Conservation (phyloP, 1,140 invertebrate genomes). For the Nasonia longicornis region DNA sequence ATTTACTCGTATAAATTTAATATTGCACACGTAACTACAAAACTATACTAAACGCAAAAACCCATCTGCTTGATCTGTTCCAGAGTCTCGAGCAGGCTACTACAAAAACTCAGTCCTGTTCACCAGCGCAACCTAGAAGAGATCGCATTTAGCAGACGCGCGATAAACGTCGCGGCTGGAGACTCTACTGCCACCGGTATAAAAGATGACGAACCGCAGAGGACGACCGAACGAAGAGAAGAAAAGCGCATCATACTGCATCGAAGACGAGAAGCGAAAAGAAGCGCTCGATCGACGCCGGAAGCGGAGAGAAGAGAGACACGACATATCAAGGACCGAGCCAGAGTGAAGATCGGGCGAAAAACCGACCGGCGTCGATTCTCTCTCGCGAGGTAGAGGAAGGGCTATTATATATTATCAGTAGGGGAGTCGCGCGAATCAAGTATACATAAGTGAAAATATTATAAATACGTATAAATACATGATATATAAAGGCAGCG, state of each 20-base stretch:
- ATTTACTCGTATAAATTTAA: no score
- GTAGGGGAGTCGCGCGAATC: slow-evolving; percentile 43
- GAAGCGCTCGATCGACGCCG: background rate
- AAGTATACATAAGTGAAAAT: slow-evolving; percentile 50
- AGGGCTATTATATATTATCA: background rate
- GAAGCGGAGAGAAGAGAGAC: background rate
- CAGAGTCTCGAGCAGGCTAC: slow-evolving; percentile 76
- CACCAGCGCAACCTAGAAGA: slow-evolving; percentile 84
- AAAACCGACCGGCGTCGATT: background rate
- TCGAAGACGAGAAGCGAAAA: background rate
- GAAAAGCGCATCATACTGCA: background rate
- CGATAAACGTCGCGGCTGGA: slow-evolving; percentile 16
- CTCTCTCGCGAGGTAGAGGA: slow-evolving; percentile 5
- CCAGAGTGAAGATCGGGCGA: background rate
- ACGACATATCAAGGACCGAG: slow-evolving; percentile 30
- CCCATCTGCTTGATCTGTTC: slow-evolving; percentile 56
- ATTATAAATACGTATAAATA: slow-evolving; percentile 53
- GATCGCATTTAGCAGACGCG: slow-evolving; percentile 56
- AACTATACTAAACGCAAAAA: slow-evolving; percentile 5
- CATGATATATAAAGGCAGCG: slow-evolving; percentile 36
- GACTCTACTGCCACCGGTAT: slow-evolving; percentile 17
- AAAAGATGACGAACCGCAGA: background rate
- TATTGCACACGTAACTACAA: no score
- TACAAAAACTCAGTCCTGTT: slow-evolving; percentile 90
- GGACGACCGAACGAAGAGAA: background rate